phyloP scores from a whole-genome alignment of 2,113 vertebrate genomes.

The Laticauda colubrina region DNA sequence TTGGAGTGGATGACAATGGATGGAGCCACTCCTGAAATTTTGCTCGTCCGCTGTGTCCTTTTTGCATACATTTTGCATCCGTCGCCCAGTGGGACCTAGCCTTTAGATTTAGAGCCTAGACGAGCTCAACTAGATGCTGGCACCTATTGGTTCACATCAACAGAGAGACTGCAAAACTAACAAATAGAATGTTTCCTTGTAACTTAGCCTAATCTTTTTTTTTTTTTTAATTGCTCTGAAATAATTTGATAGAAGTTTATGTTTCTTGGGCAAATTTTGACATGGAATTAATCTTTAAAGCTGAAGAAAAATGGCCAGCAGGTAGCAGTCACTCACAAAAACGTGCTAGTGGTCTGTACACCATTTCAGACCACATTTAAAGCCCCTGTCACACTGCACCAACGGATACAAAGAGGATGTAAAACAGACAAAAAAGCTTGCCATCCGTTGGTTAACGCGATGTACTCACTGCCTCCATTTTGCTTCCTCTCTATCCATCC shows the following conservation, averaged over 20 bases:
- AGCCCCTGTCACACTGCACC: no score
- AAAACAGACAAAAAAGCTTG: no score
- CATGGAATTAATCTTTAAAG: neutral
- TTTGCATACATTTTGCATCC: no score
- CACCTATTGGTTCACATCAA: neutral
- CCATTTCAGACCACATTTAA: neutral
- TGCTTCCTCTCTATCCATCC: no score
- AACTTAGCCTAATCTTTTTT: neutral
- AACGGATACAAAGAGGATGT: no score
- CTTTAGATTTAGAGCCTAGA: neutral
- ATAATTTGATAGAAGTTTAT: neutral
- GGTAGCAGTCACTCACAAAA: neutral
- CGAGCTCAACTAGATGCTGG: neutral
- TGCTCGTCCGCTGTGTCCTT: no score
- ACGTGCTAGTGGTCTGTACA: neutral
- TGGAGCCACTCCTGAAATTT: no score
- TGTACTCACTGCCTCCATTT: no score
- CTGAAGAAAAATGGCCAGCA: neutral
- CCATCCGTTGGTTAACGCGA: no score
- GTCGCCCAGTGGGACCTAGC: no score
- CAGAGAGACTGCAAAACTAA: neutral
- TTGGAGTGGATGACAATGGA: no score
- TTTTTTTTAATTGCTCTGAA: neutral
- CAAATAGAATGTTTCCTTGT: neutral
- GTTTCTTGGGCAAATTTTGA: neutral